A percentile compares a stretch with the other conserved stretches of the same genome.
Evolutionary conservation across 2,888 invertebrate genomes (phyloP).

Genomic region (Leptopilina myrica): DNA sequence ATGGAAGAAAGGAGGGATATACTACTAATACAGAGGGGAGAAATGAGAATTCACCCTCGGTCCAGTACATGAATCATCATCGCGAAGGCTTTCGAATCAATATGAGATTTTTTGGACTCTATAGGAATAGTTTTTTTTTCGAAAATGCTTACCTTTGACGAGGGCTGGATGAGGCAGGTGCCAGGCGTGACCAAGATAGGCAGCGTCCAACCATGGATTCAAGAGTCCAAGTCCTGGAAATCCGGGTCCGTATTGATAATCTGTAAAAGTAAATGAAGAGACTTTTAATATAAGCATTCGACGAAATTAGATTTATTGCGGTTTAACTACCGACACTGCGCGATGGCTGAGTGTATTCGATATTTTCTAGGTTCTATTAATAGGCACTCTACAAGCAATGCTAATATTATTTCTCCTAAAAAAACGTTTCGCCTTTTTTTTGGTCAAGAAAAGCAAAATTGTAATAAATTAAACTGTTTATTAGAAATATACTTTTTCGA

Average conservation of each 20-base stretch:
- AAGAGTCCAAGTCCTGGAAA: conserved; percentile 80
- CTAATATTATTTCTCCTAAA: too few species aligned
- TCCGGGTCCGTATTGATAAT: conserved; percentile 87
- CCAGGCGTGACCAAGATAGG: conserved; percentile 88
- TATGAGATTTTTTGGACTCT: conserved; percentile 50
- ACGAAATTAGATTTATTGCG: conserved; percentile 39
- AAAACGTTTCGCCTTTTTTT: too few species aligned
- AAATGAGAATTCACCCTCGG: too few species aligned
- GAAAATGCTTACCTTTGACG: conserved; percentile 80
- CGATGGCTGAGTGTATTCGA: conserved; percentile 3
- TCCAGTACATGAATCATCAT: conserved; percentile 69
- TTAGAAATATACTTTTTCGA: too few species aligned
- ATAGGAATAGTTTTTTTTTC: conserved; percentile 34
- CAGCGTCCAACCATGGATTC: conserved; percentile 91
- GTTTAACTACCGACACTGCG: conserved; percentile 32
- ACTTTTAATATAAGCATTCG: conserved; percentile 23
- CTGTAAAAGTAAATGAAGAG: conserved; percentile 77
- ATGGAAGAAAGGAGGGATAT: too few species aligned
- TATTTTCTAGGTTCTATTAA: neutral
- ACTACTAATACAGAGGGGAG: too few species aligned
- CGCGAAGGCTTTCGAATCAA: conserved; percentile 59
- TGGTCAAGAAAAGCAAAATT: too few species aligned
- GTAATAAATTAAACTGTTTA: too few species aligned
- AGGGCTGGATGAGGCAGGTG: conserved; percentile 78
- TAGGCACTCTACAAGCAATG: neutral